Evolutionary conservation across 2,888 invertebrate species (phyloP), one percentile per base, ranked within the genome.

Genomic region (Drosophila setosimentum): DNA sequence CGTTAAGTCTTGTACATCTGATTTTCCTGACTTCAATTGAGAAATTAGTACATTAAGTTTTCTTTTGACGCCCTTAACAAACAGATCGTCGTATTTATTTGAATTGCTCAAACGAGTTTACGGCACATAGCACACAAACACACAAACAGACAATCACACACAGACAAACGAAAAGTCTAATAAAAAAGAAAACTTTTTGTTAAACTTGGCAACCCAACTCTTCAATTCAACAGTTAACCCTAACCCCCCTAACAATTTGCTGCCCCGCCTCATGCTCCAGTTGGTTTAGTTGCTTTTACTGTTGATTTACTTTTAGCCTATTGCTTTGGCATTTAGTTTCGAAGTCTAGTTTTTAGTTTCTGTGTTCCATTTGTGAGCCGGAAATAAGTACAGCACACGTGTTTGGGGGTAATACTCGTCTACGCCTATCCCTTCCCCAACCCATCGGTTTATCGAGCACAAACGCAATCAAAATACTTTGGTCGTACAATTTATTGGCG

Each of bases 11-110:
- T 62, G 40, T 62, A 68, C 78, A 78, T 68, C 62, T 53, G 67
- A 78, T 71, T 57, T 76, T 84, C 83, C 80, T 70, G 76, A 79
- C 81, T 87, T 89, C 89, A 87, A 91, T 91, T 91, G 92, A 89
- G 91, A 91, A 92, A 91, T 91, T 92, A 91, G 91, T 89, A 81
- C 91, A 89, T 90, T 92, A 91, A 90, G 80, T 84, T 80, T 87
- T 62, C 80, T 80, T 87, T 87, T 84, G 83, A 84, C 78, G 82
- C 87, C 85, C 73, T 73, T 57, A 69, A 76, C 85, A 84, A 84
- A 87, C 76, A 87, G 82, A 87, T 82, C 82, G 80, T 64, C 78
- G 80, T 69, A 84, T 84, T 84, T 84, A 84, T 84, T 84, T 87
- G 87, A 87, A 84, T 82, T 84, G 80, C 87, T 80, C 70, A 82